Evolutionary conservation across 2,113 vertebrate species (phyloP), one percentile per base, ranked within the genome.

Genomic region (Phyllopteryx taeniolatus): DNA sequence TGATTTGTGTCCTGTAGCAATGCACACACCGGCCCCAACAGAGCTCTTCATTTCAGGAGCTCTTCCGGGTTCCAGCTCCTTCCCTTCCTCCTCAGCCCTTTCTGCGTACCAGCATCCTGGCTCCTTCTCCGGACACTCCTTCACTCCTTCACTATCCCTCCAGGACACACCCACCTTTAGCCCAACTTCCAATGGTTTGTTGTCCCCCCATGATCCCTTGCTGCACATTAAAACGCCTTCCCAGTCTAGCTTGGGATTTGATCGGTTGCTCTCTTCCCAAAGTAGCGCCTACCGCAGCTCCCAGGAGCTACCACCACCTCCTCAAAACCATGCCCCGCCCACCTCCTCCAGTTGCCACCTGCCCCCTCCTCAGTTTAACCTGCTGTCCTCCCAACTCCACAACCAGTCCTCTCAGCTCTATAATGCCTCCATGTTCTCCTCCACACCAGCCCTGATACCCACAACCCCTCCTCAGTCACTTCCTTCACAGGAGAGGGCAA

Each of bases 11-110:
- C 71, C 74, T 73, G 20, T 85, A 97, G 96, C 95, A 83, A 96
- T 96, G 95, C 96, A 96, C 79, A 95, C 95, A 47, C 92, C 95
- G 1, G 95, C 94, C 31, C 95, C 95, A 9, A 92, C 94, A 57
- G 95, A 98, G 33, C 94, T 98, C 57, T 96, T 98, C 91, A 96
- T 98, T 84, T 95, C 95, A 43, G 94, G 96, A 0, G 92, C 96
- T 4, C 86, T 96, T 15, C 95, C 94, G 0, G 94, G 92, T 35
- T 95, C 96, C 51, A 92, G 95, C 42, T 95, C 95, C 44, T 96
- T 96, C 61, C 92, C 95, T 0, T 94, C 96, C 0, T 95, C 96
- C 0, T 95, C 96, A 15, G 92, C 95, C 17, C 93, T 98, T 22
- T 95, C 95, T 17, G 93, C 95, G 12, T 98, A 98, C 83, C 96